A percentile compares a stretch with the other conserved stretches of the same genome.
phyloP scores from a whole-genome alignment of 2,797 vertebrate species.

The Acomys russatus region DNA sequence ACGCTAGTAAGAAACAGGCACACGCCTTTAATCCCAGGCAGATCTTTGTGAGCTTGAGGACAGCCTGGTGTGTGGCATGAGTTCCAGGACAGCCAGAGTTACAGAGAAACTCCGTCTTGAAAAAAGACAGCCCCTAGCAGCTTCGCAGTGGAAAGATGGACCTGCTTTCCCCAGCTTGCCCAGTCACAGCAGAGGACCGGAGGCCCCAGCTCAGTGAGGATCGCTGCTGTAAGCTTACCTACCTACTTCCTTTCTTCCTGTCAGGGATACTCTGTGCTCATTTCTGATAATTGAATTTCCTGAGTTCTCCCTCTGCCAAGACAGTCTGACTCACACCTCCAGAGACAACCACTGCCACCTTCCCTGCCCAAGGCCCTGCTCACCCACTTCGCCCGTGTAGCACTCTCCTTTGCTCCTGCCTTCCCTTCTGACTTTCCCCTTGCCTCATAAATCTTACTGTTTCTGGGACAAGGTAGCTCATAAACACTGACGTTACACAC shows the following conservation, averaged over 20 bases:
- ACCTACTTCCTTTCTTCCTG: constrained; percentile 26
- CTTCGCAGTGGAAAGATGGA: neutral
- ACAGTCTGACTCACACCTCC: constrained; percentile 45
- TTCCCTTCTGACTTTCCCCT: neutral
- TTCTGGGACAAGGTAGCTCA: constrained; percentile 33
- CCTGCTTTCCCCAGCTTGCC: neutral
- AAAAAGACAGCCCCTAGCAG: constrained; percentile 32
- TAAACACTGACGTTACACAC: neutral
- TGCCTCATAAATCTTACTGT: constrained; percentile 38
- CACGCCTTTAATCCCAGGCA: neutral
- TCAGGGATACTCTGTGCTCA: constrained; percentile 8
- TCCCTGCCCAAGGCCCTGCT: neutral
- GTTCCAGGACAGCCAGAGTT: neutral
- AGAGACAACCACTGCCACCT: neutral
- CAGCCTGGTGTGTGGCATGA: neutral
- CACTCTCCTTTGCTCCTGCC: neutral
- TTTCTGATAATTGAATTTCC: constrained; percentile 49
- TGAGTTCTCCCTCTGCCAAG: constrained; percentile 39
- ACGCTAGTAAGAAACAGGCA: neutral
- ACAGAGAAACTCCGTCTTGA: neutral
- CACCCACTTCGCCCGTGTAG: neutral
- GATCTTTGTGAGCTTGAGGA: neutral
- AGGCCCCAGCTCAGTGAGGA: neutral
- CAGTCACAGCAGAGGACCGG: neutral
- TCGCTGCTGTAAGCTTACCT: neutral